Evolutionary conservation across 2,888 invertebrate genomes (phyloP).

Genomic region (Archaeoteleia sp.): DNA sequence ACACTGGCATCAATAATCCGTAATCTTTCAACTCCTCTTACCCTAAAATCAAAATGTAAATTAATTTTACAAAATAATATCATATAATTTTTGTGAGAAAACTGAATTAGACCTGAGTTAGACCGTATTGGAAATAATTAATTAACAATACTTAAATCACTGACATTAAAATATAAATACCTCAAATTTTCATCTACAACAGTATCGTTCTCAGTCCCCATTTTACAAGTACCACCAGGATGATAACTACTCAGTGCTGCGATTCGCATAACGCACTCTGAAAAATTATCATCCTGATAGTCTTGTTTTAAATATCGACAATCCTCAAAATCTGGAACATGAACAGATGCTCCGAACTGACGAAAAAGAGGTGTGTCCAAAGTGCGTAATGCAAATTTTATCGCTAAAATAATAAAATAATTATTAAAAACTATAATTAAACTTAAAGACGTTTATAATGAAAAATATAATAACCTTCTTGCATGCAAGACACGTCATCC

Average conservation of each 20-base stretch:
- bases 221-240: slow-evolving; percentile 86
- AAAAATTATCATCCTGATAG: slow-evolving; percentile 76
- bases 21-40: slow-evolving; percentile 80
- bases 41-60: slow-evolving; percentile 75
- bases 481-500: slow-evolving; percentile 80
- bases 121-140: no score
- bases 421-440: not conserved
- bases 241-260: slow-evolving; percentile 85
- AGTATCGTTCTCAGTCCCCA: slow-evolving; percentile 77
- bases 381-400: slow-evolving; percentile 78
- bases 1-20: slow-evolving; percentile 89
- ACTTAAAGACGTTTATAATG: slow-evolving; percentile 4
- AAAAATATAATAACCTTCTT: slow-evolving; percentile 75
- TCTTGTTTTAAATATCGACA: slow-evolving; percentile 78
- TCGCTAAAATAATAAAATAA: slow-evolving; percentile 74
- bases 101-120: no score
- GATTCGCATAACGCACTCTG: slow-evolving; percentile 81
- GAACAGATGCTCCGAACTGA: slow-evolving; percentile 79
- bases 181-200: slow-evolving; percentile 83
- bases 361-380: slow-evolving; percentile 78
- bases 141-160: not conserved
- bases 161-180: slow-evolving; percentile 76
- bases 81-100: no score
- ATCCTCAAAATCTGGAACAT: slow-evolving; percentile 80
- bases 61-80: not conserved